These are phyloP conservation scores for Tetrapedia diversipes DNA, from an alignment of 2,888 invertebrate species.

Conservation along the genomic window DNA sequence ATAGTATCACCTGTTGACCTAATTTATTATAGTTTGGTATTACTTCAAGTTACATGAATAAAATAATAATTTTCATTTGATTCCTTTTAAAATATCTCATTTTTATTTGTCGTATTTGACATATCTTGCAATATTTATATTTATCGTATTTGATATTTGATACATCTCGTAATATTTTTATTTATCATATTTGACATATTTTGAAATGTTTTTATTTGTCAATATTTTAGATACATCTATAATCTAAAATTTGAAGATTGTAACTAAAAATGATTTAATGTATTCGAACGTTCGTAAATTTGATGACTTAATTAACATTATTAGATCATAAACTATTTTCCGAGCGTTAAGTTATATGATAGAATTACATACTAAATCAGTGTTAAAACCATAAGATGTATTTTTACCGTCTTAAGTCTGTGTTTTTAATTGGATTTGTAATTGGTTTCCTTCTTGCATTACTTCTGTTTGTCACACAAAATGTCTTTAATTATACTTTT, in stretches of 20 bases:
- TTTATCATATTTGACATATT: no score
- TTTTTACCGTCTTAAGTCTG: constrained; percentile 34
- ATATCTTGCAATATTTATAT: no score
- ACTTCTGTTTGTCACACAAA: constrained; percentile 28
- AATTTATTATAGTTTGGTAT: not conserved
- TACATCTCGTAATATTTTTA: not conserved
- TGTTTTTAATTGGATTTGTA: constrained; percentile 59
- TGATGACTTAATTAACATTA: constrained; percentile 42
- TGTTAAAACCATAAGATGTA: constrained; percentile 41
- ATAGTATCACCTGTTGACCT: constrained; percentile 42
- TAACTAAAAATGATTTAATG: constrained; percentile 6
- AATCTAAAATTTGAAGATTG: not conserved
- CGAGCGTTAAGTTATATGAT: not conserved
- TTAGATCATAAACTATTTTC: constrained; percentile 34
- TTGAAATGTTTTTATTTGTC: not conserved
- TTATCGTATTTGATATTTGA: no score
- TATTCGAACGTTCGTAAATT: constrained; percentile 17
- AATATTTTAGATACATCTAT: not conserved
- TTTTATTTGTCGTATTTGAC: no score
- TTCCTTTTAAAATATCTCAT: no score
- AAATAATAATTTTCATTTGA: no score
- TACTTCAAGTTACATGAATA: not conserved
- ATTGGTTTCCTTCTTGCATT: constrained; percentile 58
- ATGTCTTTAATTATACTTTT: not conserved
- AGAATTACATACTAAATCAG: not conserved